Base-by-base conservation (phyloP, 2,888 invertebrate genomes). In the Ochropleura plecta region DNA sequence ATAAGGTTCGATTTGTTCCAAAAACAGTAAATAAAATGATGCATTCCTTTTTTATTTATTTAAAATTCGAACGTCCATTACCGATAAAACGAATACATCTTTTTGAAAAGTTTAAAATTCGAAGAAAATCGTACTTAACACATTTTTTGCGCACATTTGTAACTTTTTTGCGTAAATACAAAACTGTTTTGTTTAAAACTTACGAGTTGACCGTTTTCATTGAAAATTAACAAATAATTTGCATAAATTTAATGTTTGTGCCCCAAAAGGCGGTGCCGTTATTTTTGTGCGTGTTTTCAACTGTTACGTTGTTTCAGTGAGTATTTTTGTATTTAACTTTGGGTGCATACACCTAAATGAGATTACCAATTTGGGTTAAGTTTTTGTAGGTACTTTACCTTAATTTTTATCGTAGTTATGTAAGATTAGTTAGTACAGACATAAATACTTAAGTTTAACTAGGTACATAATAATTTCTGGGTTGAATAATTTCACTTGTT, bases 191-290 rank as follows among this genome's bases (percentile, higher is more conserved):
- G 44, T 68, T 30, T 40, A 10, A 81, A 77, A 77, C 59, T 16
- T 53, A 73, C 53, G 40, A 55, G 46, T 71, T 40, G 74, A 71
- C 48, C 66, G 79, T 64, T 68, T 78, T 79, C 68, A 82, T 82
- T 82, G 82, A 86, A 84, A 86, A 82, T 85, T 86, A 85, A 82
- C 86, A 74, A 74, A 76, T 82, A 73, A 84, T 86, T 85, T 86
- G 82, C 84, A 85, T 84, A 76, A 75, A 85, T 73, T 86, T 84
- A 44, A 85, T 79, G 78, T 77, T 67, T 46, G 20, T 75, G 69
- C 72, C 73, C 67, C 67, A 77, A 72, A 63, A 66, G n/a, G 30
- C 48, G 18, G 0, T 67, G 49, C 70, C 73, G 68, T 82, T 78
- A 82, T 55, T 73, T 70, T 20, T 10, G 44, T 46, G 42, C 55